Conservation (phyloP, 2,888 invertebrate genomes). For the Margaritifera margaritifera region DNA sequence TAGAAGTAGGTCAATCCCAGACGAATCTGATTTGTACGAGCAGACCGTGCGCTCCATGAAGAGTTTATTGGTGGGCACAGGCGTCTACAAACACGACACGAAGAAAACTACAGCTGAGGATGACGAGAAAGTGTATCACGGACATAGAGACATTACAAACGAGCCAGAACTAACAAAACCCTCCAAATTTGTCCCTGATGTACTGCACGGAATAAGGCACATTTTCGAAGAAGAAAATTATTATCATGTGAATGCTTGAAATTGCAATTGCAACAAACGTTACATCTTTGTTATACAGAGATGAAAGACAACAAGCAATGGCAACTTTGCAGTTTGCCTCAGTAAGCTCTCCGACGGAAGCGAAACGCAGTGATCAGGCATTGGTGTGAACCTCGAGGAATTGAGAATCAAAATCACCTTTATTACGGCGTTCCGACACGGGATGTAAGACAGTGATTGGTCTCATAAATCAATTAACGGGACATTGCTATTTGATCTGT, state of each 20-base stretch:
- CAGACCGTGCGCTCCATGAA: conserved; percentile 61
- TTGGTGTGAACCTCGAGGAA: too few species aligned
- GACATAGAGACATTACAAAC: conserved; percentile 68
- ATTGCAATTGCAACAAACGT: too few species aligned
- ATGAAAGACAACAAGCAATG: too few species aligned
- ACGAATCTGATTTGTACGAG: conserved; percentile 45
- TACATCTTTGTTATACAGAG: too few species aligned
- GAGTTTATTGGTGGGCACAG: conserved; percentile 66
- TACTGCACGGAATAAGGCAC: conserved; percentile 62
- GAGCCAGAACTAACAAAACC: conserved; percentile 66
- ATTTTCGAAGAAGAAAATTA: conserved; percentile 63
- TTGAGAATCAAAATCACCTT: too few species aligned
- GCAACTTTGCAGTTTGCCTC: too few species aligned
- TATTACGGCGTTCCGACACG: too few species aligned
- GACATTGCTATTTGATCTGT: too few species aligned
- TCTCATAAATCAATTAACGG: too few species aligned
- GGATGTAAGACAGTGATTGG: too few species aligned
- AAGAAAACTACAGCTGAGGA: conserved; percentile 28
- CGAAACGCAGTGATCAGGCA: too few species aligned
- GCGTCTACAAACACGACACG: conserved; percentile 63
- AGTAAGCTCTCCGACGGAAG: too few species aligned
- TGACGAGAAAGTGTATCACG: conserved; percentile 60
- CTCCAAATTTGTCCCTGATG: conserved; percentile 60
- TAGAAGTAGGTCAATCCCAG: conserved; percentile 57
- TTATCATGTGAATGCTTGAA: not conserved